phyloP scores from a whole-genome alignment of 1,140 invertebrate genomes.

The Drusus annulatus region DNA sequence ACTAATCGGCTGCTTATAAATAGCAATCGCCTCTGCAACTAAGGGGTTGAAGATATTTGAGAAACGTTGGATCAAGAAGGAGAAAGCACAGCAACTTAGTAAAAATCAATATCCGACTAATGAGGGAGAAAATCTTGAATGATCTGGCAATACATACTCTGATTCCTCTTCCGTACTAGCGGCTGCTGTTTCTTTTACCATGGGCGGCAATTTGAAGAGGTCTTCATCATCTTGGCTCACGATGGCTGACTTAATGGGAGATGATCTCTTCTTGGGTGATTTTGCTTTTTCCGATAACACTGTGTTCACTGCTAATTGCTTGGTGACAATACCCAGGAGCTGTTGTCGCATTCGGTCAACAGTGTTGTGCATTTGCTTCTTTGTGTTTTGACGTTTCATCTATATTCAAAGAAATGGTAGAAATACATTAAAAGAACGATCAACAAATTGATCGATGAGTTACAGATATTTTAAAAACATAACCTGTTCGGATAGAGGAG shows the following conservation, averaged over 20 bases:
- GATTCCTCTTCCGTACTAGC: conserved; percentile 60
- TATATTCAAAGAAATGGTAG: conserved; percentile 64
- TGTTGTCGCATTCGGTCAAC: conserved; percentile 82
- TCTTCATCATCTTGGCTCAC: conserved; percentile 70
- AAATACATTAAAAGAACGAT: not conserved
- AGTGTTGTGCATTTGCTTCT: conserved; percentile 81
- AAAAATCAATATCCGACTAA: too few species aligned
- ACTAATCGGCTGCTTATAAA: too few species aligned
- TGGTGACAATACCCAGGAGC: conserved; percentile 74
- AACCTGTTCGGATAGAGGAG: too few species aligned
- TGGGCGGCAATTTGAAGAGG: conserved; percentile 82
- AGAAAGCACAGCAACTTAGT: too few species aligned
- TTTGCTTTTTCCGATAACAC: conserved; percentile 73
- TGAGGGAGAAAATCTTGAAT: too few species aligned
- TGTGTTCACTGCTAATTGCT: conserved; percentile 75
- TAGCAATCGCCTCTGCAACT: too few species aligned
- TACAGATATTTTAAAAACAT: too few species aligned
- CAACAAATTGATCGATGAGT: not conserved
- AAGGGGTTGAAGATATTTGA: too few species aligned
- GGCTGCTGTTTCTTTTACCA: conserved; percentile 63
- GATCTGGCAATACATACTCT: conserved; percentile 13
- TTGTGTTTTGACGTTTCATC: conserved; percentile 84
- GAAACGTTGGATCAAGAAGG: too few species aligned
- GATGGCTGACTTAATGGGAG: conserved; percentile 50
- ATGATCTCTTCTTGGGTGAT: conserved; percentile 64